phyloP scores from a whole-genome alignment of 2,888 invertebrate genomes.

The Ecdyonurus torrentis region DNA sequence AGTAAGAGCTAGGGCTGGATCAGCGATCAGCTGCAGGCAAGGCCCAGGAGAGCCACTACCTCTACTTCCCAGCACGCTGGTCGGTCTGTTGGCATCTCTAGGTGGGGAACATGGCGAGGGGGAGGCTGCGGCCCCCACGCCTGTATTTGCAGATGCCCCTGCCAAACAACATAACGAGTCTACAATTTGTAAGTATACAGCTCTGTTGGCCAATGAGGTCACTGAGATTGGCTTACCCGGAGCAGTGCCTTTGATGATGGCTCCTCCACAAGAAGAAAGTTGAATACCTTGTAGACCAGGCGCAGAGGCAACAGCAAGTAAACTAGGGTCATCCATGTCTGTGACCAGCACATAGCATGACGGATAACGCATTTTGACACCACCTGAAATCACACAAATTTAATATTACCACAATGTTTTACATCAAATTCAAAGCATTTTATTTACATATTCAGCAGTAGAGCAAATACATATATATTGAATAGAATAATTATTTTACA shows the following conservation, averaged over 20 bases:
- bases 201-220: neutral
- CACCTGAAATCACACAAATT: too few species aligned
- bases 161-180: neutral
- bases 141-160: neutral
- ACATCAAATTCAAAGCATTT: too few species aligned
- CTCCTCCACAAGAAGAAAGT: neutral
- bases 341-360: conserved; percentile 85
- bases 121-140: neutral
- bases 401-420: too few species aligned
- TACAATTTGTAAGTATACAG: neutral
- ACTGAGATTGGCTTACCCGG: neutral
- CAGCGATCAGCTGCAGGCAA: neutral
- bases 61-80: neutral
- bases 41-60: conserved; percentile 10
- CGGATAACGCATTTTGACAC: conserved; percentile 90
- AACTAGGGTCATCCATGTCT: conserved; percentile 52
- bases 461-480: too few species aligned
- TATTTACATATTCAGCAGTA: too few species aligned
- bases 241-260: neutral
- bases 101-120: neutral
- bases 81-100: neutral
- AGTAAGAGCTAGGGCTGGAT: neutral
- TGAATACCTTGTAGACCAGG: neutral
- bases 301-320: neutral
- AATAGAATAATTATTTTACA: neutral